Conservation (phyloP, 2,888 invertebrate species). For the Himalopsyche kuldschensis region DNA sequence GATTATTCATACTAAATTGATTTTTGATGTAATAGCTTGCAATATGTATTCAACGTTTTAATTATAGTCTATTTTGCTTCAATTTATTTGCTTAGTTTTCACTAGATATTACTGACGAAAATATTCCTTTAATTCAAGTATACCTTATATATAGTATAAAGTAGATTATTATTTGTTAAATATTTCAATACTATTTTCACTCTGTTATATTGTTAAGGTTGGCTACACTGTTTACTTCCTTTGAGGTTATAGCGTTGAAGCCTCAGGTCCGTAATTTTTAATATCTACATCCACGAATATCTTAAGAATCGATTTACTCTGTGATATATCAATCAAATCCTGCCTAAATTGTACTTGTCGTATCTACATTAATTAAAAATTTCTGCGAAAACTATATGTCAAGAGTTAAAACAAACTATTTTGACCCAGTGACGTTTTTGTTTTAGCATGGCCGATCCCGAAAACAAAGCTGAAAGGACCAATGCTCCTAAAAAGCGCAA, state of each 20-base stretch:
- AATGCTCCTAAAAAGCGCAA: constrained; percentile 28
- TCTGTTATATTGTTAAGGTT: neutral
- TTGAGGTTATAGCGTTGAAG: constrained; percentile 28
- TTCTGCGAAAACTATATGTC: neutral
- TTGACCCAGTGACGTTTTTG: constrained; percentile 20
- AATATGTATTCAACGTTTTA: too few relatives aligned
- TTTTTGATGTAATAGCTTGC: too few relatives aligned
- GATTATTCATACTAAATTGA: too few relatives aligned
- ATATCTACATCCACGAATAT: neutral
- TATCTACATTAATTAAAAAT: neutral
- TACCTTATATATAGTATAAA: too few relatives aligned
- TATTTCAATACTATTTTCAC: too few relatives aligned
- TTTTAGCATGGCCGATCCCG: constrained; percentile 33
- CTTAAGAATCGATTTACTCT: neutral
- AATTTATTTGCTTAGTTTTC: too few relatives aligned
- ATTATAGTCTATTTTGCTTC: too few relatives aligned
- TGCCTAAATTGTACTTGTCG: neutral
- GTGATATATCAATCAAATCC: neutral
- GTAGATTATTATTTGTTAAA: too few relatives aligned
- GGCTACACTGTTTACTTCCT: constrained; percentile 1
- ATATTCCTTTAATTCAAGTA: too few relatives aligned
- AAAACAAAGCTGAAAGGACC: constrained; percentile 28
- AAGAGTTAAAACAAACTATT: neutral
- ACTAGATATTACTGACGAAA: too few relatives aligned
- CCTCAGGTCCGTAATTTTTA: constrained; percentile 15